Conservation (phyloP, 2,797 vertebrate genomes). For the Dendrocincla fuliginosa region DNA sequence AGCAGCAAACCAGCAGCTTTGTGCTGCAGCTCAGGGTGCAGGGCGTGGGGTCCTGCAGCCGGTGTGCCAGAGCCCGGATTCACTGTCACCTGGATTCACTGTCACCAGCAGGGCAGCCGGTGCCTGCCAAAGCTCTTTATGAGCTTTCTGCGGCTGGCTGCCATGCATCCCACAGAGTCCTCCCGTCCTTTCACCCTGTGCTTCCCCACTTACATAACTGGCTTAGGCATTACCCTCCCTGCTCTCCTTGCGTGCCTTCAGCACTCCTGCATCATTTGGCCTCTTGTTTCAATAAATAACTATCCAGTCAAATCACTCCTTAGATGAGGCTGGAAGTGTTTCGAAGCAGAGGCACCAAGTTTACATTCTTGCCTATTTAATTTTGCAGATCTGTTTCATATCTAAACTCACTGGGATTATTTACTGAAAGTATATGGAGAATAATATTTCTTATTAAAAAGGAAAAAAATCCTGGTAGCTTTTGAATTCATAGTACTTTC, state of each 20-base stretch:
- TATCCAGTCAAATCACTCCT: not conserved
- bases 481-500: not conserved
- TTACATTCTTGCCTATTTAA: not conserved
- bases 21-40: fast-evolving
- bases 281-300: not conserved
- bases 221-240: not conserved
- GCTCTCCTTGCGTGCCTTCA: not conserved
- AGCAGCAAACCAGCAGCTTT: not conserved
- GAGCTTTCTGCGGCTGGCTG: slow-evolving; percentile 42
- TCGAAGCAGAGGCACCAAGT: not conserved
- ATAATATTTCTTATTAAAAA: not conserved
- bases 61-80: fast-evolving
- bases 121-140: slow-evolving; percentile 55
- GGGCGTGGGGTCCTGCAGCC: not conserved
- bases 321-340: not conserved
- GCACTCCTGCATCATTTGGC: not conserved
- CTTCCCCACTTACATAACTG: slow-evolving; percentile 52
- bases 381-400: not conserved
- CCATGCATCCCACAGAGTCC: not conserved
- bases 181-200: slow-evolving; percentile 26
- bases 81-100: not conserved
- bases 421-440: not conserved
- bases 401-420: not conserved
- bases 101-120: not conserved
- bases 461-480: not conserved